These are phyloP conservation scores for Meghimatium bilineatum DNA, from an alignment of 2,888 invertebrate species.

Conservation along the genomic window DNA sequence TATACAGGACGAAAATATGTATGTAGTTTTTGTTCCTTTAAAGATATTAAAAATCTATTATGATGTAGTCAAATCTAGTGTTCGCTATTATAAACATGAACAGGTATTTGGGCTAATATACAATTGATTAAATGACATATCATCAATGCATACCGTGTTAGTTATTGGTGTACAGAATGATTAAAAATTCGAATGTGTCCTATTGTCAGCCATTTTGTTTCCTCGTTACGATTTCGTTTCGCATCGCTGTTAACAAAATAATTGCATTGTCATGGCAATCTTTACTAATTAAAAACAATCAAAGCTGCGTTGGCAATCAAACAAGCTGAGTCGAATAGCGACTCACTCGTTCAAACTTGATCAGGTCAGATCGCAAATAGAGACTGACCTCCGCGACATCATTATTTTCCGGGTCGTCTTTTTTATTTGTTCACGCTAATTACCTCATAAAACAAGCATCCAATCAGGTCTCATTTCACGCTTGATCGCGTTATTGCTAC, in stretches of 20 bases:
- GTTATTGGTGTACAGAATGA: too few relatives aligned
- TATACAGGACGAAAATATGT: too few relatives aligned
- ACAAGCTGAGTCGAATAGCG: neutral
- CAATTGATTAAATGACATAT: too few relatives aligned
- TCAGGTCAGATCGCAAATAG: neutral
- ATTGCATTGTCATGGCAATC: slow-evolving; percentile 5
- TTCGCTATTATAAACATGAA: too few relatives aligned
- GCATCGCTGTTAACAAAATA: neutral
- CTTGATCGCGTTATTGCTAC: neutral
- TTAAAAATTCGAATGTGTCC: neutral
- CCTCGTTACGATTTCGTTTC: neutral
- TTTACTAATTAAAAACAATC: slow-evolving; percentile 32
- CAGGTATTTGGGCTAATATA: too few relatives aligned
- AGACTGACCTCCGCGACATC: neutral
- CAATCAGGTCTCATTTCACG: slow-evolving; percentile 39
- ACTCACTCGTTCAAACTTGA: slow-evolving; percentile 28
- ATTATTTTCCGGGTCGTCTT: slow-evolving; percentile 29
- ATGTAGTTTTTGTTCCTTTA: too few relatives aligned
- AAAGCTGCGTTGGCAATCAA: slow-evolving; percentile 15
- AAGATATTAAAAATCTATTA: too few relatives aligned
- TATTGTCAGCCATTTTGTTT: neutral
- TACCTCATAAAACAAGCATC: slow-evolving; percentile 35
- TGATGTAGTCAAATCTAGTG: too few relatives aligned
- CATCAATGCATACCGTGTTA: too few relatives aligned
- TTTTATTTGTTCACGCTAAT: slow-evolving; percentile 22